Evolutionary conservation across 2,797 vertebrate species (phyloP).

Genomic region (Gambelia wislizenii): DNA sequence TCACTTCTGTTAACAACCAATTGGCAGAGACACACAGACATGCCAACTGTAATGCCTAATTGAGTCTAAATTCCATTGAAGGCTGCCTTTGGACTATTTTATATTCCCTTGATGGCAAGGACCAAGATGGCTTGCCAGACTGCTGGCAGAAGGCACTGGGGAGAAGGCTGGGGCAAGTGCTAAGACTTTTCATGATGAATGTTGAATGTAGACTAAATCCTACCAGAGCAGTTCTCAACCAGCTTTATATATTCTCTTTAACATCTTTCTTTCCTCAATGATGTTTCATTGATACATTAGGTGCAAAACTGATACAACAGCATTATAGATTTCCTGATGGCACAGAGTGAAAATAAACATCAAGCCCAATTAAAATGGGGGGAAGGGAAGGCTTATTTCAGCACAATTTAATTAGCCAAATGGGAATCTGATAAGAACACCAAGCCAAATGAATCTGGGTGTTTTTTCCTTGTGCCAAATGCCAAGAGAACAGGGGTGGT

Average conservation of each 20-base stretch:
- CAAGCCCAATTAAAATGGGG: conserved; percentile 47
- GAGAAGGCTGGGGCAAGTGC: neutral
- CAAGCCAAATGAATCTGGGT: conserved; percentile 44
- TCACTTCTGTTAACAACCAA: neutral
- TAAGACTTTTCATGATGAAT: neutral
- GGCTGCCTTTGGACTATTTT: neutral
- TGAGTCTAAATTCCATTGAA: neutral
- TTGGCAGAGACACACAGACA: neutral
- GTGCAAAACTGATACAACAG: neutral
- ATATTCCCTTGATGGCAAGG: neutral
- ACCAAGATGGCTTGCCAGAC: neutral
- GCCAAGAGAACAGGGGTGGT: conserved; percentile 31
- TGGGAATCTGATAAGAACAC: conserved; percentile 20
- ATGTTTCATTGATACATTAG: conserved; percentile 37
- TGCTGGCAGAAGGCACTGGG: neutral
- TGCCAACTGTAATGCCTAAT: neutral
- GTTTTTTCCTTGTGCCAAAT: conserved; percentile 6
- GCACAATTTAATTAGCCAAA: conserved; percentile 51
- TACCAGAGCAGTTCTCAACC: neutral
- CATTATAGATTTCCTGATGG: conserved; percentile 29
- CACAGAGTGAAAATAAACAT: conserved; percentile 43
- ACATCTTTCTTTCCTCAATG: conserved; percentile 38
- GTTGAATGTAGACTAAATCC: neutral
- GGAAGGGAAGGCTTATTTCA: neutral
- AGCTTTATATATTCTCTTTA: conserved; percentile 1